These are phyloP conservation scores for Acheta domesticus DNA, from an alignment of 2,888 invertebrate species.

Conservation along the genomic window DNA sequence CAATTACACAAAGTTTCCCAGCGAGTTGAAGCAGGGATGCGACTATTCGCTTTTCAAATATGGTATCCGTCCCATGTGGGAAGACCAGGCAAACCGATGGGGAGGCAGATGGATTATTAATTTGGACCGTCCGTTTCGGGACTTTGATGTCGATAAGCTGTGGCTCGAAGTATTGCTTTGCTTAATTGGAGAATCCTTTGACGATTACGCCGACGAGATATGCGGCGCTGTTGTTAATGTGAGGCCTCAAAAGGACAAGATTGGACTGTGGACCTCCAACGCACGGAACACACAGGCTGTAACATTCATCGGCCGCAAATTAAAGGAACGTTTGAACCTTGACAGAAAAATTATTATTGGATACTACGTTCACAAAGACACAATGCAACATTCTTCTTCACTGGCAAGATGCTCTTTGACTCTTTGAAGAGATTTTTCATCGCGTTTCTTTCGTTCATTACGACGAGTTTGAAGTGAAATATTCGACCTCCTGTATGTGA, in stretches of 20 bases:
- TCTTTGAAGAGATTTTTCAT: neutral
- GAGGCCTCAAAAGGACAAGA: neutral
- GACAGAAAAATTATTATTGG: slow-evolving; percentile 18
- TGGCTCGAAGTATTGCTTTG: slow-evolving; percentile 6
- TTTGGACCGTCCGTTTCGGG: slow-evolving; percentile 5
- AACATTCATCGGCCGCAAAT: neutral
- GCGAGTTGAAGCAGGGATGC: slow-evolving; percentile 7
- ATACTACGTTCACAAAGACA: neutral
- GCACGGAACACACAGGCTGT: slow-evolving; percentile 6
- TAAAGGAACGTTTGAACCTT: slow-evolving; percentile 4
- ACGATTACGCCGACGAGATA: neutral
- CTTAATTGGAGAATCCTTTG: slow-evolving; percentile 6
- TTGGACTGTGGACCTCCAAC: slow-evolving; percentile 1
- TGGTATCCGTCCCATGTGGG: neutral
- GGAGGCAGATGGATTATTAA: slow-evolving; percentile 6
- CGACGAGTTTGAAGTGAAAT: no score
- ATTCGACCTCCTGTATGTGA: no score
- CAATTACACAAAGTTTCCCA: neutral
- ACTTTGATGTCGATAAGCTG: neutral
- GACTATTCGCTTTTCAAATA: slow-evolving; percentile 7
- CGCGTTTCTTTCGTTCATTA: no score
- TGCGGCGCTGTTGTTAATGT: neutral
- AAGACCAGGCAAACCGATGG: neutral
- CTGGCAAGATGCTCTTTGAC: neutral
- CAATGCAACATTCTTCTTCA: neutral